Evolutionary conservation across 2,113 vertebrate species (phyloP), one percentile per base, ranked within the genome.

Genomic region (Calonectris borealis): DNA sequence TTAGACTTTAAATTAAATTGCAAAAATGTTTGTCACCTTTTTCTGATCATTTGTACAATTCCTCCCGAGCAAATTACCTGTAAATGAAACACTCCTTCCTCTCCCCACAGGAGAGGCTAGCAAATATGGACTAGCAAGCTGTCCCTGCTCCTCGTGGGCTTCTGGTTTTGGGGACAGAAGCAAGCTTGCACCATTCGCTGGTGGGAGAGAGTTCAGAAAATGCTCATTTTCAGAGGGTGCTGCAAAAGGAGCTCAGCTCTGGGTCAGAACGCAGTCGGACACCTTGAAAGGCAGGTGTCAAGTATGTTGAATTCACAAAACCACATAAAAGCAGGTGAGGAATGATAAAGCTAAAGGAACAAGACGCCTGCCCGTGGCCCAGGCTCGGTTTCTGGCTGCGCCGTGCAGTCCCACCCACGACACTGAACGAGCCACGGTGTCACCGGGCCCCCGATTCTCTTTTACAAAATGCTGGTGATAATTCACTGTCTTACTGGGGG

Each of bases 141-240:
- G 38, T 17, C 26, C 57, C 54, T 44, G 6, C 6, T 44, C 22
- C 40, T 32, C 0, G 2, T 9, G n/a, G 27, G 32, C 25, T 26
- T 34, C 76, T 31, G 57, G 2, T 29, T 48, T 31, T 25, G 73
- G 77, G 36, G 76, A 38, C 55, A 54, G 42, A 25, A 9, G 10
- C n/a, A n/a, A 44, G 10, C 17, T 32, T 0, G 21, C 29, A 3
- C 11, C 0, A 3, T 2, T 36, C 3, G 6, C 77, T 7, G 72
- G 57, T 0, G 2, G 51, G 20, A 55, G 26, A 60, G 26, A 32
- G 65, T 8, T 64, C 66, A 12, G n/a, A 42, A 81, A 93, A 68
- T 0, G 7, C 72, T 83, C 27, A 0, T 49, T 48, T 73, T 31
- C 60, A 22, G 17, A 54, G 4, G n/a, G 12, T 8, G 79, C 68